These are phyloP conservation scores for Anguilla megastoma DNA, from an alignment of 2,797 vertebrate species.

Conservation along the genomic window DNA sequence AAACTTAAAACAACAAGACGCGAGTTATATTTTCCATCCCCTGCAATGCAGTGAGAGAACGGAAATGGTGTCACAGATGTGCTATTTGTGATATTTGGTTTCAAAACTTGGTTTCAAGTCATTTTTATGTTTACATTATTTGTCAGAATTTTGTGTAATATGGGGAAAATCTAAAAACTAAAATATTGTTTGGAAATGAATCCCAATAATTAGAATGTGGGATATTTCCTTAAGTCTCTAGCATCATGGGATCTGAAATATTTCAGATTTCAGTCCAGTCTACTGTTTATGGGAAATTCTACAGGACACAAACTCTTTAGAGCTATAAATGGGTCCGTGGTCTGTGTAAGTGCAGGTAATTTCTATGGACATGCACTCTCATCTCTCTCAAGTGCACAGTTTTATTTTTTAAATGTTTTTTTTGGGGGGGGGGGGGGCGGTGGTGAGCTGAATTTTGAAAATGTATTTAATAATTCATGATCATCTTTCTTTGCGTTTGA, in stretches of 20 bases:
- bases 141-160: neutral
- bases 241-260: neutral
- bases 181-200: neutral
- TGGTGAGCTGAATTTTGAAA: neutral
- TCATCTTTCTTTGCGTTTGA: neutral
- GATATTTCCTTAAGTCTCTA: neutral
- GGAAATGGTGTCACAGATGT: slow-evolving; percentile 74
- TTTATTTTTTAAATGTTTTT: neutral
- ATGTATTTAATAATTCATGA: neutral
- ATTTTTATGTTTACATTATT: neutral
- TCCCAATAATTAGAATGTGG: neutral
- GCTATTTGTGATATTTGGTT: neutral
- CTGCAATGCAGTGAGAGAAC: slow-evolving; percentile 40
- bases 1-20: neutral
- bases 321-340: slow-evolving; percentile 57
- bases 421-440: neutral
- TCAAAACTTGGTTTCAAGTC: neutral
- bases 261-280: neutral
- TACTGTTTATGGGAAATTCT: slow-evolving; percentile 29
- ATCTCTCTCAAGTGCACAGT: neutral
- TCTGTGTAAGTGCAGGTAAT: slow-evolving; percentile 51
- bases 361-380: neutral
- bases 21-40: neutral
- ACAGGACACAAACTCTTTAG: slow-evolving; percentile 50
- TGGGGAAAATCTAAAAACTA: neutral